Conservation (phyloP, 1,140 invertebrate genomes). For the Galendromus occidentalis region DNA sequence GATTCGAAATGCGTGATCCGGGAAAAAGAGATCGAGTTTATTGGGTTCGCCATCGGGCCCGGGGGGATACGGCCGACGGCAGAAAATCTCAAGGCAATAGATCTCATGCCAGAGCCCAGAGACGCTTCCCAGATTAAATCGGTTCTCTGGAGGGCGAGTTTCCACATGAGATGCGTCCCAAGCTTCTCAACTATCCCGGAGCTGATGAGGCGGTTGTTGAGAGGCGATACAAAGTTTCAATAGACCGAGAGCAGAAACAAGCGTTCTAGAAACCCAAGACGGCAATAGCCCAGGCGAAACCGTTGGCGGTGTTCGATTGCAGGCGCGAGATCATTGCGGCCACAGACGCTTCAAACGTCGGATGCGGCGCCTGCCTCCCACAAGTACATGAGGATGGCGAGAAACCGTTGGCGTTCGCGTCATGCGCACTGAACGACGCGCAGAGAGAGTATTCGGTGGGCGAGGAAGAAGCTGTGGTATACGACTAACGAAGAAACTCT, state of each 20-base stretch:
- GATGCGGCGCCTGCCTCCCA: background rate
- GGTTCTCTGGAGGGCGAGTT: background rate
- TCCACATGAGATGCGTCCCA: background rate
- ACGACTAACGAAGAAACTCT: too few relatives aligned
- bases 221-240: background rate
- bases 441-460: background rate
- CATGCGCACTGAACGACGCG: background rate
- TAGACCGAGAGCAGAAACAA: background rate
- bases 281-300: background rate
- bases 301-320: background rate
- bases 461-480: background rate
- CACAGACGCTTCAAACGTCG: background rate
- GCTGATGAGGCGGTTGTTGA: background rate
- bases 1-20: conserved; percentile 16
- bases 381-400: background rate
- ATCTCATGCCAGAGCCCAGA: background rate
- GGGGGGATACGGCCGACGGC: background rate
- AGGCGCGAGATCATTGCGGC: background rate
- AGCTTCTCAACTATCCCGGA: background rate
- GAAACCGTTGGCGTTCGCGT: background rate
- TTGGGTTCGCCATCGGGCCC: background rate
- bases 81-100: background rate
- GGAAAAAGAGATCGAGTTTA: background rate
- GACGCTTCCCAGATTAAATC: background rate
- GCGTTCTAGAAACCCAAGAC: background rate